These are phyloP conservation scores for Drosophila limbata DNA, from an alignment of 2,888 invertebrate genomes.

Conservation along the genomic window DNA sequence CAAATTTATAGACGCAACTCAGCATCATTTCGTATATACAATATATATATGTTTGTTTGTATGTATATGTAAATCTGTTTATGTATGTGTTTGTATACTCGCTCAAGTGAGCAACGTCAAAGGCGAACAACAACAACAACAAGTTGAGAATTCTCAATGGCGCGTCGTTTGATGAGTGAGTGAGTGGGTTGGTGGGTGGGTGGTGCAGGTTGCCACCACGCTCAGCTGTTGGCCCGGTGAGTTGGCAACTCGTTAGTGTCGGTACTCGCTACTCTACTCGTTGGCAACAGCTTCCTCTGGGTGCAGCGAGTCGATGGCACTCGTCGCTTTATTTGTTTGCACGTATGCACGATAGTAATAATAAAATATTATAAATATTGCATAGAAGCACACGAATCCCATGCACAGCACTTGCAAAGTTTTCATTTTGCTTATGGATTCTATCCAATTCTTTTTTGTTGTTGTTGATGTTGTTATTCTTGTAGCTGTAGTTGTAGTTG, in stretches of 20 bases:
- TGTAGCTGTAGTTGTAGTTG: slow-evolving; percentile 14
- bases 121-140: slow-evolving; percentile 40
- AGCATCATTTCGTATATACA: slow-evolving; percentile 41
- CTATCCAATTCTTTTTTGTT: slow-evolving; percentile 9
- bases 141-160: slow-evolving; percentile 70
- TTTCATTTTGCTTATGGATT: slow-evolving; percentile 52
- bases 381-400: slow-evolving; percentile 75
- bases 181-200: slow-evolving; percentile 38
- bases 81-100: slow-evolving; percentile 20
- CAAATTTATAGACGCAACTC: slow-evolving; percentile 62
- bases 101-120: slow-evolving; percentile 58
- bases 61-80: slow-evolving; percentile 1
- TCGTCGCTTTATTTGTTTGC: slow-evolving; percentile 35
- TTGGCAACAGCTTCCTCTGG: neutral
- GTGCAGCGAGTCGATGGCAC: slow-evolving; percentile 10
- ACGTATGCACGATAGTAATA: slow-evolving; percentile 75
- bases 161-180: slow-evolving; percentile 58
- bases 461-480: slow-evolving; percentile 7
- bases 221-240: slow-evolving; percentile 68
- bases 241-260: slow-evolving; percentile 6
- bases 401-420: slow-evolving; percentile 66
- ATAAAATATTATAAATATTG: slow-evolving; percentile 77
- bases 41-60: slow-evolving; percentile 11
- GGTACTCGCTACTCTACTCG: slow-evolving; percentile 2
- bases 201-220: slow-evolving; percentile 42